These are phyloP conservation scores for Cyphomyrus discorhynchus DNA, from an alignment of 2,113 vertebrate genomes.

Conservation along the genomic window DNA sequence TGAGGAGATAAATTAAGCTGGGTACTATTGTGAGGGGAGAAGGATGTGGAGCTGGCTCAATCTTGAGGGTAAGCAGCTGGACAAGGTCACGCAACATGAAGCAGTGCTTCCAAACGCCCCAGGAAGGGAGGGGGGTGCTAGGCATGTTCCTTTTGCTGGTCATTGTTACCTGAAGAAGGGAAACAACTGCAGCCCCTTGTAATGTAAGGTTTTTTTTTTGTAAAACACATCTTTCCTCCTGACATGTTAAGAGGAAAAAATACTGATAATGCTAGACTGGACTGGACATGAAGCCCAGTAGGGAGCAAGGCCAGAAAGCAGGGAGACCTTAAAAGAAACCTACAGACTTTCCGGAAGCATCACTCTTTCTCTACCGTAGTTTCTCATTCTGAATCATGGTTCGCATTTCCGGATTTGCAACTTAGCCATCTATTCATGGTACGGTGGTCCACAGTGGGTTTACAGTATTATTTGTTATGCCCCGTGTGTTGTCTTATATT, in stretches of 20 bases:
- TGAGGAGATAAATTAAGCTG: constrained; percentile 19
- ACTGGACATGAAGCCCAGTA: neutral
- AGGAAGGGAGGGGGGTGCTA: constrained; percentile 37
- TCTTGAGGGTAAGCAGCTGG: constrained; percentile 36
- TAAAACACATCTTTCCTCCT: constrained; percentile 32
- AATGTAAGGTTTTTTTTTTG: neutral
- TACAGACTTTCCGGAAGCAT: neutral
- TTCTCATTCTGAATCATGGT: neutral
- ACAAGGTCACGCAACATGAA: constrained; percentile 26
- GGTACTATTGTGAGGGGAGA: constrained; percentile 33
- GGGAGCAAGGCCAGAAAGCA: neutral
- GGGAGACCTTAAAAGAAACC: neutral
- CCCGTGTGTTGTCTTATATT: too few relatives aligned
- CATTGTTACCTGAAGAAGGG: constrained; percentile 54
- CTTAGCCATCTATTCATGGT: too few relatives aligned
- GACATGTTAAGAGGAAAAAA: constrained; percentile 44
- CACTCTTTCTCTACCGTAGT: neutral
- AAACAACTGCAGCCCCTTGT: constrained; percentile 49
- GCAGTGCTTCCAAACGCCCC: constrained; percentile 27
- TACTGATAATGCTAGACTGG: neutral
- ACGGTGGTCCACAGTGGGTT: too few relatives aligned
- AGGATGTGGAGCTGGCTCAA: constrained; percentile 32
- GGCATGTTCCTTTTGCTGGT: constrained; percentile 20
- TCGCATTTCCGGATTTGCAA: neutral
- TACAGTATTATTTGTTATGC: too few relatives aligned